phyloP scores from a whole-genome alignment of 2,888 invertebrate species.

The Aromia moschata region DNA sequence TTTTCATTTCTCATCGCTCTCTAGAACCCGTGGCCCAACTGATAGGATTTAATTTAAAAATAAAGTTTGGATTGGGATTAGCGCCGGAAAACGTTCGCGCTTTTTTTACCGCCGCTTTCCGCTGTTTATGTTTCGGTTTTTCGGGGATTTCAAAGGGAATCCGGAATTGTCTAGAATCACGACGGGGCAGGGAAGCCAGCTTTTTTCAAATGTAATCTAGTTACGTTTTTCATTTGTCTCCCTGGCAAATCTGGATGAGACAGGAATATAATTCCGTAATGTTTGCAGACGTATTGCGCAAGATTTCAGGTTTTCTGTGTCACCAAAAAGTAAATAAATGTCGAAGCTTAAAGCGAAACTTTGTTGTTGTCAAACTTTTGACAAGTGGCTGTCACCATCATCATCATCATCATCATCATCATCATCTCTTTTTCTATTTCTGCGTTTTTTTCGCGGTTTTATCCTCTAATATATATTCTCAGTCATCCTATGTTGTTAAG shows the following conservation, averaged over 20 bases:
- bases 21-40: slow-evolving; percentile 40
- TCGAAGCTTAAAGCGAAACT: too few relatives aligned
- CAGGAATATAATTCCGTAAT: not conserved
- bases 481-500: too few relatives aligned
- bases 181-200: not conserved
- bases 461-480: too few relatives aligned
- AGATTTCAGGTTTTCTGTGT: too few relatives aligned
- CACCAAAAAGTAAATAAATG: too few relatives aligned
- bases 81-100: slow-evolving; percentile 46
- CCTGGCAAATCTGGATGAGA: not conserved
- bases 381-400: too few relatives aligned
- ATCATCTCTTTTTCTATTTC: too few relatives aligned
- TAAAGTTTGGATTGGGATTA: slow-evolving; percentile 44
- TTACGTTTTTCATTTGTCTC: slow-evolving; percentile 1
- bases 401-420: too few relatives aligned
- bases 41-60: slow-evolving; percentile 52
- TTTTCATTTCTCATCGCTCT: slow-evolving; percentile 49
- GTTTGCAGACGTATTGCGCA: too few relatives aligned
- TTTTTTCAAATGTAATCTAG: slow-evolving; percentile 16
- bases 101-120: slow-evolving; percentile 43
- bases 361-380: too few relatives aligned
- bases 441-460: too few relatives aligned
- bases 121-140: slow-evolving; percentile 42
- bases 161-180: slow-evolving; percentile 29
- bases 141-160: slow-evolving; percentile 40